Evolutionary conservation across 2,113 vertebrate species (phyloP).

Genomic region (Illadopsis cleaveri): DNA sequence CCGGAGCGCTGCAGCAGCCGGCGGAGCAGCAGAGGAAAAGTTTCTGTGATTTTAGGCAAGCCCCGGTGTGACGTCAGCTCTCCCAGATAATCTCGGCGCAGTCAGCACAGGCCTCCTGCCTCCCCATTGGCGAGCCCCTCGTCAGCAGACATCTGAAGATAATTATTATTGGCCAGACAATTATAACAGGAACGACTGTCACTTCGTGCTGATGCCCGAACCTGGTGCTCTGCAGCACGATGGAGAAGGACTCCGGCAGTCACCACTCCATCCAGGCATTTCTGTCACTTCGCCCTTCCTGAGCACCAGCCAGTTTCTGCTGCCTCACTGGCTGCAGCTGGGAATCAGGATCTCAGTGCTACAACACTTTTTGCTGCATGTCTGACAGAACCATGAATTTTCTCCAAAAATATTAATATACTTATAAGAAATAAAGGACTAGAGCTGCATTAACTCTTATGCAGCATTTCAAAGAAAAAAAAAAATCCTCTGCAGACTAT

Average conservation of each 20-base stretch:
- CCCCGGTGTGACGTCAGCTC: constrained; percentile 72
- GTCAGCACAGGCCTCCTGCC: constrained; percentile 81
- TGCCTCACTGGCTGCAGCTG: background rate
- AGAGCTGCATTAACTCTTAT: background rate
- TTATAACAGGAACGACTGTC: constrained; percentile 75
- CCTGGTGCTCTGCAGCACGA: constrained; percentile 49
- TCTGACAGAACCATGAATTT: background rate
- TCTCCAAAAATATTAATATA: background rate
- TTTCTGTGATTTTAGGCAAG: constrained; percentile 68
- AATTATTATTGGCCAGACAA: constrained; percentile 82
- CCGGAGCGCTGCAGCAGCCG: background rate
- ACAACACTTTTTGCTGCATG: background rate
- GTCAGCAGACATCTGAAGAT: constrained; percentile 99
- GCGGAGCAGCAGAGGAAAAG: constrained; percentile 16
- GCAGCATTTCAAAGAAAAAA: background rate
- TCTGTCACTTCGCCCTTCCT: background rate
- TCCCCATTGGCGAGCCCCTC: constrained; percentile 81
- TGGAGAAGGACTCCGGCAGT: background rate
- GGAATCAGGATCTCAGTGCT: background rate
- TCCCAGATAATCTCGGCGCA: constrained; percentile 69
- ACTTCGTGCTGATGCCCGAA: constrained; percentile 43
- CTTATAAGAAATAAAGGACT: background rate
- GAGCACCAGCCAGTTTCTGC: background rate
- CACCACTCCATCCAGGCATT: background rate
- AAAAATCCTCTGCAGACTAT: background rate